A percentile compares a stretch with the other conserved stretches of the same genome.
phyloP scores from a whole-genome alignment of 2,113 vertebrate genomes.

The Macaca nemestrina region DNA sequence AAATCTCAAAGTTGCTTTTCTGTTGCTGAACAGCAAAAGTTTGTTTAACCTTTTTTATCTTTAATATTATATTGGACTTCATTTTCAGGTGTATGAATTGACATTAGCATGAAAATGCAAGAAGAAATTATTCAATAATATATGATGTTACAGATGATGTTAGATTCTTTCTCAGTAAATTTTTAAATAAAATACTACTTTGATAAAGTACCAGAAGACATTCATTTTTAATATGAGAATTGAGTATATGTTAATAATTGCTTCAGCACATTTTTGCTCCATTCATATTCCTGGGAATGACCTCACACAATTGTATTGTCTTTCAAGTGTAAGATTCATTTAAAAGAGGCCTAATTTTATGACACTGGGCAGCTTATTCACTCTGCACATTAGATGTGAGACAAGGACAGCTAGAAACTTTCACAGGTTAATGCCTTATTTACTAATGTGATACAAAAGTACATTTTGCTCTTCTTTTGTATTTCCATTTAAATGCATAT shows the following conservation, averaged over 20 bases:
- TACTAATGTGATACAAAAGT: conserved; percentile 47
- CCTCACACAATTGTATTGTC: not conserved
- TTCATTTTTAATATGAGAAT: not conserved
- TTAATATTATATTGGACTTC: not conserved
- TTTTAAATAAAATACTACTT: not conserved
- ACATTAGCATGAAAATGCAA: not conserved
- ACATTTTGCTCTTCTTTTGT: not conserved
- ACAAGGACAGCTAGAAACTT: not conserved
- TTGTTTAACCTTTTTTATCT: not conserved
- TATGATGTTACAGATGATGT: not conserved
- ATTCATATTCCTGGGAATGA: not conserved
- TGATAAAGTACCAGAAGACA: not conserved
- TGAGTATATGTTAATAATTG: not conserved
- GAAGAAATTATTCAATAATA: not conserved
- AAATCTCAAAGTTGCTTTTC: not conserved
- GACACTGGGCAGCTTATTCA: not conserved
- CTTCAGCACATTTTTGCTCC: not conserved
- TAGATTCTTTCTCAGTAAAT: not conserved
- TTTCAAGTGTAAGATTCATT: not conserved
- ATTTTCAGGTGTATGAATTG: not conserved
- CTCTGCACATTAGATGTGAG: not conserved
- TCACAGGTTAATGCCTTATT: not conserved
- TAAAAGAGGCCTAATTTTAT: not conserved
- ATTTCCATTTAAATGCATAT: conserved; percentile 53
- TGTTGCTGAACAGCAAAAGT: not conserved